These are phyloP conservation scores for Macroglossus sobrinus DNA, from an alignment of 2,113 vertebrate genomes.

Conservation along the genomic window DNA sequence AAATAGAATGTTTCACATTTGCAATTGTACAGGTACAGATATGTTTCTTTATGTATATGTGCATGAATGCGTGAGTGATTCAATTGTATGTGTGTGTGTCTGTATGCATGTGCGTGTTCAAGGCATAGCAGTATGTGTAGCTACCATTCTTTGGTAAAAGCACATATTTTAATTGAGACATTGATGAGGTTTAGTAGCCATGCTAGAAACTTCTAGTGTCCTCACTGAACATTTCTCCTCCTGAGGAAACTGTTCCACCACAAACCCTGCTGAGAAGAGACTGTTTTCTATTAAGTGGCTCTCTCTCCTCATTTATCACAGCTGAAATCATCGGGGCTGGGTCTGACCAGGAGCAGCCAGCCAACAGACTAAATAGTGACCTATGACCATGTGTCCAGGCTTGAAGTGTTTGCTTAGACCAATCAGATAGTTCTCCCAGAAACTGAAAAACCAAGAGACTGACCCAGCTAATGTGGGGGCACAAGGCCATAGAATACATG, in stretches of 20 bases:
- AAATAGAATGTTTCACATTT: neutral
- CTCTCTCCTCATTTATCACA: neutral
- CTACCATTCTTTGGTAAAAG: neutral
- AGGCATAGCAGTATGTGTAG: neutral
- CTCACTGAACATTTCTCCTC: neutral
- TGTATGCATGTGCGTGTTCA: neutral
- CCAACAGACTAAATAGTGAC: neutral
- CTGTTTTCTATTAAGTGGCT: neutral
- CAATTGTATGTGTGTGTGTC: neutral
- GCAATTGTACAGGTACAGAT: neutral
- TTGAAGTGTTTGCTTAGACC: neutral
- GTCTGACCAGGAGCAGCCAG: neutral
- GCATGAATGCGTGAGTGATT: neutral
- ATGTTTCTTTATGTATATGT: neutral
- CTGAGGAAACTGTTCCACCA: neutral
- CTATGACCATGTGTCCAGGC: neutral
- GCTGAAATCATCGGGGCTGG: neutral
- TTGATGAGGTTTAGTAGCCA: neutral
- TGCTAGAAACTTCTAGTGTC: neutral
- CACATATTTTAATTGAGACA: neutral
- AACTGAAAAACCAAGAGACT: neutral
- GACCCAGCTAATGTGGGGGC: neutral
- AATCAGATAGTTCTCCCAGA: neutral
- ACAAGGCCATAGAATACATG: neutral
- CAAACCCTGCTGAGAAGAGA: neutral